A percentile compares a stretch with the other conserved stretches of the same genome.
phyloP scores from a whole-genome alignment of 2,888 invertebrate species.

The Darwinula stevensoni region DNA sequence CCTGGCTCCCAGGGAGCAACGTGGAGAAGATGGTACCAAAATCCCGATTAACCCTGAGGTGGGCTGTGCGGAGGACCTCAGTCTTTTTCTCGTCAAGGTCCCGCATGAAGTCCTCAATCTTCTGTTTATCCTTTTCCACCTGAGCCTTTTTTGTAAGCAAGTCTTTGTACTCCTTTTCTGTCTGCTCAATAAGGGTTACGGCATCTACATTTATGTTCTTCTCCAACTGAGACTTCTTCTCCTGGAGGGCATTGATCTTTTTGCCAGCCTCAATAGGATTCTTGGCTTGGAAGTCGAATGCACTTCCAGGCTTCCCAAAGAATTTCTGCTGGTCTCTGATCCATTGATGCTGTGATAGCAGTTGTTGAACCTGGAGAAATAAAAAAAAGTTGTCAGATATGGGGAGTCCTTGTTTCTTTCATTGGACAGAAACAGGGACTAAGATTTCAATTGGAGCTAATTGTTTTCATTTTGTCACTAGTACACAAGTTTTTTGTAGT shows the following conservation, averaged over 20 bases:
- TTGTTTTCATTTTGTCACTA: too few species aligned
- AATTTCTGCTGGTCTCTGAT: constrained; percentile 39
- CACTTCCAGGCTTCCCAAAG: constrained; percentile 26
- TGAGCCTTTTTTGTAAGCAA: constrained; percentile 35
- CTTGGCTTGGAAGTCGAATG: constrained; percentile 14
- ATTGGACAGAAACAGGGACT: too few species aligned
- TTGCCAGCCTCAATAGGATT: constrained; percentile 25
- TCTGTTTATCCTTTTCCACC: constrained; percentile 38
- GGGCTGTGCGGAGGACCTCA: constrained; percentile 31
- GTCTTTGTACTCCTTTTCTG: constrained; percentile 35
- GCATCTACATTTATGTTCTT: constrained; percentile 41
- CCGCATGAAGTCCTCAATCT: constrained; percentile 42
- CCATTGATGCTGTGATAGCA: constrained; percentile 30
- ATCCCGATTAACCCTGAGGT: constrained; percentile 45
- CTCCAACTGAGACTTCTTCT: constrained; percentile 31
- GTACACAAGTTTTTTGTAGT: too few species aligned
- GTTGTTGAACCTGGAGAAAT: constrained; percentile 12
- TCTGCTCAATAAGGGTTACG: too few species aligned
- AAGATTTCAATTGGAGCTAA: too few species aligned
- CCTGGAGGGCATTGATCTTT: constrained; percentile 24
- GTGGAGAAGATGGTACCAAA: constrained; percentile 82
- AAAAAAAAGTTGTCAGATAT: too few species aligned
- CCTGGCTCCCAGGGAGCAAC: constrained; percentile 64
- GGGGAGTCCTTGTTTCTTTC: too few species aligned
- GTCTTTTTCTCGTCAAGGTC: constrained; percentile 76